Base-by-base conservation (phyloP, 2,888 invertebrate species). In the Drosophila gaucha region DNA sequence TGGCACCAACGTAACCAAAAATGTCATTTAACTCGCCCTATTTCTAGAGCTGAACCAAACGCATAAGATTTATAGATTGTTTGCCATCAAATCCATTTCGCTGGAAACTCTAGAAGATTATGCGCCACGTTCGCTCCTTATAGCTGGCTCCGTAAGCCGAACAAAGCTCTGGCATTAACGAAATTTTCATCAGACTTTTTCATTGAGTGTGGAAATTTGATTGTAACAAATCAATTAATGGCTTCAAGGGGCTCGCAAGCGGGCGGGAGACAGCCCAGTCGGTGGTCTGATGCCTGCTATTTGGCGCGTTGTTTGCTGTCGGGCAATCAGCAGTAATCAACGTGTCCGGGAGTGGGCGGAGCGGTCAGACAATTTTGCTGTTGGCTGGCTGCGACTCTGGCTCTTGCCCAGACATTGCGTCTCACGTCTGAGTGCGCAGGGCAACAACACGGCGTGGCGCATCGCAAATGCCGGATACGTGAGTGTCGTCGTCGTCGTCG, bases 181-280 rank as follows among this genome's bases (percentile, higher is more conserved):
- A 68, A 73, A 65, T 77, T 74, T 70, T 67, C 70, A 65, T 43
- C 65, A 75, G 71, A 71, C 60, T 69, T 35, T 66, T 68, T 68
- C 65, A 75, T 85, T 67, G 63, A 74, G 75, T 80, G 85, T 74
- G 77, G 79, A 85, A 83, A 85, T 80, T 82, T 78, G 78, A 80
- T 78, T 85, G 78, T 82, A 86, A 69, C 84, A 84, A 85, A 85
- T 85, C 85, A 86, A 86, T 85, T 85, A 84, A 86, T 74, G 59
- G 73, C 75, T 44, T 16, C 18, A 22, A 41, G 38, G 26, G n/a
- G 6, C n/a, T 8, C 8, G 26, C 41, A 10, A 5, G 28, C 14
- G 35, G 6, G n/a, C 6, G 35, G 41, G 9, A n/a, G 6, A 20
- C 14, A 43, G 46, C 35, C 51, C 60, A 24, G 64, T 31, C 49